Percentiles rank a stretch among this genome's conserved stretches.
phyloP scores from a whole-genome alignment of 2,888 invertebrate species.

The Dasysyrphus tricinctus region DNA sequence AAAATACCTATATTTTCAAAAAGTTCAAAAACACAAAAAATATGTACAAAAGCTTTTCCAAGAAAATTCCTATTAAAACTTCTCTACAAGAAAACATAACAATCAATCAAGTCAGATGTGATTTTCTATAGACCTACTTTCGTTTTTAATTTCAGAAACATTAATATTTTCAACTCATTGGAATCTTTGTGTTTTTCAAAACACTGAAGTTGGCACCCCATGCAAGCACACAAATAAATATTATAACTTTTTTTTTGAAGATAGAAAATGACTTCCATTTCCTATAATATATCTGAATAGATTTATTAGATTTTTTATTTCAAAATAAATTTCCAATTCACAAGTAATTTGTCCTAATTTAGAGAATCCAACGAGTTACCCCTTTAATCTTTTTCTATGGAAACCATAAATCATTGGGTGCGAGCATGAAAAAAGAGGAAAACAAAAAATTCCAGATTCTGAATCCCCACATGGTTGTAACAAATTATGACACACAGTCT shows the following conservation, averaged over 20 bases:
- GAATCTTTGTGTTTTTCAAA: not conserved
- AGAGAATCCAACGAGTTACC: conserved; percentile 45
- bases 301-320: conserved; percentile 51
- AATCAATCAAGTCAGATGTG: conserved; percentile 46
- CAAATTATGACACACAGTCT: conserved; percentile 60
- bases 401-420: conserved; percentile 54
- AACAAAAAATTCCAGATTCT: not conserved
- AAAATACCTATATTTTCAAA: conserved; percentile 11
- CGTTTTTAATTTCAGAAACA: not conserved
- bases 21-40: not conserved
- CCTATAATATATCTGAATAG: conserved; percentile 41
- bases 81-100: conserved; percentile 5
- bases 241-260: not conserved
- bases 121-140: conserved; percentile 26
- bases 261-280: conserved; percentile 42
- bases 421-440: not conserved
- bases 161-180: not conserved
- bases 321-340: conserved; percentile 70
- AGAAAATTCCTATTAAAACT: not conserved
- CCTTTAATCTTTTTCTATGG: conserved; percentile 53
- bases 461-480: conserved; percentile 52
- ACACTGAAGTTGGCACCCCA: conserved; percentile 36
- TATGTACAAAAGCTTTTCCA: not conserved
- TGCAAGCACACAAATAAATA: conserved; percentile 8
- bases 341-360: conserved; percentile 72